Base-by-base conservation (phyloP, 2,888 invertebrate genomes). In the Cenopis cana region DNA sequence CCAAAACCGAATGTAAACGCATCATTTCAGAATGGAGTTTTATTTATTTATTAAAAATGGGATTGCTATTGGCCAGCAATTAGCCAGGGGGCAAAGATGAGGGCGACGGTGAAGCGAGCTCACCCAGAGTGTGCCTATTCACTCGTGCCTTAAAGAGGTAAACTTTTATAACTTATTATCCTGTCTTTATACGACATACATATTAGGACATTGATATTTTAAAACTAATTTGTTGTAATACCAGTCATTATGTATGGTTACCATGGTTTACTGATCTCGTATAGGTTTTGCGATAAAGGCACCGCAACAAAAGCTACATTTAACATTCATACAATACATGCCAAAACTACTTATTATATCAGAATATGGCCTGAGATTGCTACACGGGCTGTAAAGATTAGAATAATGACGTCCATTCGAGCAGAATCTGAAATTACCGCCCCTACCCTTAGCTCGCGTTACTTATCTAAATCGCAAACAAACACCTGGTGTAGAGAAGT, bases 381-480 rank as follows among this genome's bases (percentile, higher is more conserved):
- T 64, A 52, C 36, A 38, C 14, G 52, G 29, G 36, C 38, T 14
- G 11, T 64, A 54, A 38, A 64, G 61, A 69, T 69, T 69, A 69
- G 17, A 62, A 69, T 56, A 69, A 69, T 56, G 55, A 62, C 20
- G 29, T 60, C 49, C 55, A 56, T 68, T 68, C 54, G 54, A 24
- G 54, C 61, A 49, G 33, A 61, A 68, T 68, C 60, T 61, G 55
- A 68, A 68, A 61, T 52, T 50, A 36, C 61, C 50, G 14, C 17
- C 46, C 55, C 69, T 46, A 56, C 69, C 69, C 62, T 55, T 62
- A 12, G 9, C 24, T n/a, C 49, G 41, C 54, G 60, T 54, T 54
- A 49, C 69, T 69, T 69, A 69, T 69, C 69, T 62, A 36, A 69
- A 69, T 68, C 55, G 56, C 55, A 62, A 55, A 56, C 14, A 62